Conservation (phyloP, 2,888 invertebrate genomes). For the Plebejus anna region DNA sequence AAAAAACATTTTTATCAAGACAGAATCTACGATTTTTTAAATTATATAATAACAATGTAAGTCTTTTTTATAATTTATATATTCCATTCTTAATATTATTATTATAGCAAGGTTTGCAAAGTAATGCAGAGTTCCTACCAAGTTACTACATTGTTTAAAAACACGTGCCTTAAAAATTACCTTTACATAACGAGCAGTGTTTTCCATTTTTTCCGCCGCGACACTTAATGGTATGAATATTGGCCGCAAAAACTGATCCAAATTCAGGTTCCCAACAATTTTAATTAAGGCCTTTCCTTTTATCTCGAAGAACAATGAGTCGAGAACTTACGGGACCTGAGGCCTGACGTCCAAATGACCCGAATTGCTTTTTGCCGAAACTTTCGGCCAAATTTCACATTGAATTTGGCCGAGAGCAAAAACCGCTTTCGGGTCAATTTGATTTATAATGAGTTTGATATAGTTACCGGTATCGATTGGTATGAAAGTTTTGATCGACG, state of each 20-base stretch:
- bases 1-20: no score
- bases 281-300: constrained; percentile 65
- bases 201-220: neutral
- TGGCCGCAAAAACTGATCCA: constrained; percentile 42
- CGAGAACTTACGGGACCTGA: constrained; percentile 67
- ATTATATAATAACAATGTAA: no score
- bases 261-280: constrained; percentile 51
- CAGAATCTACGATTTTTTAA: no score
- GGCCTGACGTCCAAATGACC: constrained; percentile 60
- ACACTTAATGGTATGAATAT: constrained; percentile 37
- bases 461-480: constrained; percentile 50
- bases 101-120: no score
- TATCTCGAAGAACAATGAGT: constrained; percentile 69
- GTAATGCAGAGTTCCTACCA: no score
- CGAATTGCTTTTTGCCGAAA: constrained; percentile 71
- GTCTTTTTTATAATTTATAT: no score
- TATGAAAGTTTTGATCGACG: constrained; percentile 3
- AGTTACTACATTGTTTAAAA: neutral
- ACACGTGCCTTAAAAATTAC: neutral
- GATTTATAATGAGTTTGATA: constrained; percentile 74
- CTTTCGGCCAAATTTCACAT: constrained; percentile 71
- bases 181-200: neutral
- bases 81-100: no score
- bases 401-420: constrained; percentile 72
- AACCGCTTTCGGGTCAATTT: constrained; percentile 65